These are phyloP conservation scores for Pogonomyrmex californicus DNA, from an alignment of 1,140 invertebrate species.

Conservation along the genomic window DNA sequence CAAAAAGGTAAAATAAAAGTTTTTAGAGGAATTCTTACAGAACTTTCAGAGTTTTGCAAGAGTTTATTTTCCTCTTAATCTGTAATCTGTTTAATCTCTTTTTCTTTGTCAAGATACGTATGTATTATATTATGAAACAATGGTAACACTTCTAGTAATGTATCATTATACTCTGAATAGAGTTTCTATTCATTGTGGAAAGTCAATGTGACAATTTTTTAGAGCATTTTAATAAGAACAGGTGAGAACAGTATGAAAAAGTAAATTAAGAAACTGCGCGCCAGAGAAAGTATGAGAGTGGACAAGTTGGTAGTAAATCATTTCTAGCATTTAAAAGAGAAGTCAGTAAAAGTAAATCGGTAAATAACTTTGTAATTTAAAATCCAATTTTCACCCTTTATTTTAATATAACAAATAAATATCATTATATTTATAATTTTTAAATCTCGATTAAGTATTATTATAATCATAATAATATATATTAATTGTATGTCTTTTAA, in stretches of 20 bases:
- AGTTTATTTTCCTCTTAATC: neutral
- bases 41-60: neutral
- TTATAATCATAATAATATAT: neutral
- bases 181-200: slow-evolving; percentile 27
- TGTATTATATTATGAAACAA: slow-evolving; percentile 2
- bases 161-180: neutral
- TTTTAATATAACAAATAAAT: neutral
- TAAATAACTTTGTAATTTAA: slow-evolving; percentile 16
- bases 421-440: neutral
- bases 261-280: slow-evolving; percentile 10
- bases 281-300: slow-evolving; percentile 44
- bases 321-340: slow-evolving; percentile 28
- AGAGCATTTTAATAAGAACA: slow-evolving; percentile 30
- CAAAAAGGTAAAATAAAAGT: neutral
- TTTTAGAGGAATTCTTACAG: neutral
- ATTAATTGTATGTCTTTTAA: neutral
- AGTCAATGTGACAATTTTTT: slow-evolving; percentile 21
- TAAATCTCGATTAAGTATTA: neutral
- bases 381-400: slow-evolving; percentile 4
- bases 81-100: neutral
- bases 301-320: neutral
- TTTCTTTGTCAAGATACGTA: neutral
- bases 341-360: slow-evolving; percentile 14
- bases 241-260: slow-evolving; percentile 21
- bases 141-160: neutral